Percentiles rank a stretch among this genome's conserved stretches.
These are phyloP conservation scores for Anolis carolinensis DNA, from an alignment of 2,113 vertebrate genomes.

Conservation along the genomic window DNA sequence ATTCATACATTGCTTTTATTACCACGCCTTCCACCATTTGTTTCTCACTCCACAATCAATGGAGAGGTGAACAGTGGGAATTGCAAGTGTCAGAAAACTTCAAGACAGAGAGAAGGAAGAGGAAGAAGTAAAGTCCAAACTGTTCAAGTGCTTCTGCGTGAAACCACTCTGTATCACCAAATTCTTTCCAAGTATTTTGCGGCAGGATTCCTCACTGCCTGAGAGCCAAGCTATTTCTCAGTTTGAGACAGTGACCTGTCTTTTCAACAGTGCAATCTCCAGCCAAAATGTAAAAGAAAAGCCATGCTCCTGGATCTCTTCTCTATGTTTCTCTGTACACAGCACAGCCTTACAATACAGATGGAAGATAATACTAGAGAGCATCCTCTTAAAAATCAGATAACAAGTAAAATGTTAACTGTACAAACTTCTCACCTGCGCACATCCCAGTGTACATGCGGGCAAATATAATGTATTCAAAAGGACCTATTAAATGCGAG, in stretches of 20 bases:
- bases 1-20: too few relatives aligned
- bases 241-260: background rate
- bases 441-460: constrained; percentile 86
- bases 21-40: too few relatives aligned
- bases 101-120: too few relatives aligned
- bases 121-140: background rate
- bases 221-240: background rate
- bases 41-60: too few relatives aligned
- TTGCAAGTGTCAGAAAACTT: too few relatives aligned
- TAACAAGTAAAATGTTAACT: background rate
- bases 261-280: background rate
- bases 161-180: too few relatives aligned
- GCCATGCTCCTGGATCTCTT: background rate
- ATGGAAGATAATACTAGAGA: background rate
- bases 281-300: background rate
- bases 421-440: constrained; percentile 74
- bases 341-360: background rate
- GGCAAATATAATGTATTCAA: constrained; percentile 83
- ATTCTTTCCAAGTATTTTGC: background rate
- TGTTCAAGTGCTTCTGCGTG: too few relatives aligned
- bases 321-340: background rate
- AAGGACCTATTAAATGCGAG: constrained; percentile 66
- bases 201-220: background rate
- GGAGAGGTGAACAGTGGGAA: too few relatives aligned
- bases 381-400: background rate